Conservation (phyloP, 2,113 vertebrate species). For the Cebus imitator region DNA sequence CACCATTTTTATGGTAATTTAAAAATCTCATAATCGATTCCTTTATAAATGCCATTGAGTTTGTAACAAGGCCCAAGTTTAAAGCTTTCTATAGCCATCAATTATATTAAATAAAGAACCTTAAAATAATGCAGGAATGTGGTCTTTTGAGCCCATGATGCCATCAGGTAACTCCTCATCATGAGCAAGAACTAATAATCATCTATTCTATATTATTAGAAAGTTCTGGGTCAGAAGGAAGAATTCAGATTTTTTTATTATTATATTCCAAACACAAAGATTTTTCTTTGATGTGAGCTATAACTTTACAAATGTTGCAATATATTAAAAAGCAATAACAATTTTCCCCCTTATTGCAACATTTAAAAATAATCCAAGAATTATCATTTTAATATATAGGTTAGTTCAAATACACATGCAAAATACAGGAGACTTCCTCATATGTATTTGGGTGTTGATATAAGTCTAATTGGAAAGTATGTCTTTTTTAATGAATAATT, state of each 20-base stretch:
- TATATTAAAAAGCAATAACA: not conserved
- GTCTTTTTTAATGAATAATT: not conserved
- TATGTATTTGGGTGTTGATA: not conserved
- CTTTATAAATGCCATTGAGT: slow-evolving; percentile 48
- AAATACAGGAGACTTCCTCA: not conserved
- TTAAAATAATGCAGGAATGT: not conserved
- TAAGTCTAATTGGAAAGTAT: not conserved
- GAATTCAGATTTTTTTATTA: not conserved
- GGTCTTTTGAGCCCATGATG: not conserved
- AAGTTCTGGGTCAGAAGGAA: not conserved
- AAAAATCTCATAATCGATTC: slow-evolving; percentile 47
- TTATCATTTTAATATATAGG: not conserved
- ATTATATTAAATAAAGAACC: not conserved
- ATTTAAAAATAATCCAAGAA: not conserved
- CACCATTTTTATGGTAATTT: slow-evolving; percentile 50
- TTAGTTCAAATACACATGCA: not conserved
- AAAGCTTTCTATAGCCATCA: not conserved
- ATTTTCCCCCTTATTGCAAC: not conserved
- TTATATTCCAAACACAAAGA: not conserved
- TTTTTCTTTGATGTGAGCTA: not conserved
- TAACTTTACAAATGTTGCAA: not conserved
- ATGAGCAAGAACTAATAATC: not conserved
- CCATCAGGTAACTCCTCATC: not conserved
- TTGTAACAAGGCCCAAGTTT: slow-evolving; percentile 11
- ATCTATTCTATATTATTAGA: not conserved